Percentiles rank a stretch among this genome's conserved stretches.
Conservation (phyloP, 1,140 invertebrate species). For the Euura saliciscinereae region DNA sequence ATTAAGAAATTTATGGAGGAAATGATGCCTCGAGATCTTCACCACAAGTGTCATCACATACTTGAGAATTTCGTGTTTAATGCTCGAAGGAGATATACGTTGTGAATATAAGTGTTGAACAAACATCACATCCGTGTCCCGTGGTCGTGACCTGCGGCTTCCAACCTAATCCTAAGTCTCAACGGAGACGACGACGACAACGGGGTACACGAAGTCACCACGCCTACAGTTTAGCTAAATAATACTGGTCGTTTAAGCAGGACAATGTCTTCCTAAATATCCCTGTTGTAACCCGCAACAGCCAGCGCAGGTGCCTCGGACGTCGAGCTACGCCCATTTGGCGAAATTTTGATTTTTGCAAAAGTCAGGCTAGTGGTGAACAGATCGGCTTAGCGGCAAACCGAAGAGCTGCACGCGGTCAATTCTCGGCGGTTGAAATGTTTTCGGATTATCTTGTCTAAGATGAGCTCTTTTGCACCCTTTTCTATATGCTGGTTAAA, state of each 20-base stretch:
- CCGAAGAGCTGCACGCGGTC: neutral
- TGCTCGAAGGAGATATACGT: too few relatives aligned
- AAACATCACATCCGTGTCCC: too few relatives aligned
- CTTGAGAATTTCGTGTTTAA: neutral
- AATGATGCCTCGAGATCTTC: neutral
- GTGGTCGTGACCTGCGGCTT: neutral
- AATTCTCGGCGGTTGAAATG: neutral
- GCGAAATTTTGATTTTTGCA: too few relatives aligned
- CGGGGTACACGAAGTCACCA: slow-evolving; percentile 25
- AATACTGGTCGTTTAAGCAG: slow-evolving; percentile 34
- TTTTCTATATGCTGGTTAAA: neutral
- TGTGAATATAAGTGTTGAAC: too few relatives aligned
- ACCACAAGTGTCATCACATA: neutral
- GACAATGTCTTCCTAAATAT: neutral
- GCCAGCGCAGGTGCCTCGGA: neutral
- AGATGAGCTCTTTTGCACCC: neutral
- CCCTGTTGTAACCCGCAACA: neutral
- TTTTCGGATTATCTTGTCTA: neutral
- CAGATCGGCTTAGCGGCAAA: neutral
- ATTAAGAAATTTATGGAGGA: neutral
- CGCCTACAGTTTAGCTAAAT: slow-evolving; percentile 48
- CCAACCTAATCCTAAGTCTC: neutral
- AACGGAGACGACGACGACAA: neutral
- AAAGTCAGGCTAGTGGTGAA: too few relatives aligned
- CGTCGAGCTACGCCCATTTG: neutral